Evolutionary conservation across 2,888 invertebrate genomes (phyloP).

Genomic region (Dione juno): DNA sequence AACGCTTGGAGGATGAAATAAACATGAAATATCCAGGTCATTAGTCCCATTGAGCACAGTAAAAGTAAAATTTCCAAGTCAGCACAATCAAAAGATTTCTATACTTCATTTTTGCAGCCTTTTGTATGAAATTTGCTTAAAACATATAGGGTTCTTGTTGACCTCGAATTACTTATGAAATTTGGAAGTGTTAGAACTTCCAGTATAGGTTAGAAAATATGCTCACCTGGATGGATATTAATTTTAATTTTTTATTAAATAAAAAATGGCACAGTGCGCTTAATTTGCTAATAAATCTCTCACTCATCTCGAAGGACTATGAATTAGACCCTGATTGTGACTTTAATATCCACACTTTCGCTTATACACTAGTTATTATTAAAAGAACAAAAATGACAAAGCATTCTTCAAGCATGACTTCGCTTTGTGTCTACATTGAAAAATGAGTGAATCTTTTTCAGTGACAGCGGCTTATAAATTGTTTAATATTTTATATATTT

Average conservation of each 20-base stretch:
- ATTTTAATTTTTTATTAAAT: background rate
- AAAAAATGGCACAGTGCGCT: background rate
- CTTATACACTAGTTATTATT: conserved; percentile 18
- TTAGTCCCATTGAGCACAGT: no score
- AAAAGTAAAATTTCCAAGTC: no score
- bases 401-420: conserved; percentile 32
- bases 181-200: no score
- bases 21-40: no score
- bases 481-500: conserved; percentile 16
- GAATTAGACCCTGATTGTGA: background rate
- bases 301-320: background rate
- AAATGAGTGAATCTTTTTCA: conserved; percentile 38
- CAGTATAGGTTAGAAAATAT: no score
- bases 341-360: conserved; percentile 2
- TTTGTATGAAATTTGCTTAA: no score
- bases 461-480: conserved; percentile 35
- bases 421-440: conserved; percentile 34
- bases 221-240: no score
- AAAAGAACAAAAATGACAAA: conserved; percentile 27
- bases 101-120: no score
- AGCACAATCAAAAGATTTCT: no score
- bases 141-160: no score
- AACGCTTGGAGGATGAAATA: no score
- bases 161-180: no score
- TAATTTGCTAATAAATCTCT: background rate